Conservation (phyloP, 37 sponge, comb jelly and placozoan genomes). For the Chondrosia reniformis region DNA sequence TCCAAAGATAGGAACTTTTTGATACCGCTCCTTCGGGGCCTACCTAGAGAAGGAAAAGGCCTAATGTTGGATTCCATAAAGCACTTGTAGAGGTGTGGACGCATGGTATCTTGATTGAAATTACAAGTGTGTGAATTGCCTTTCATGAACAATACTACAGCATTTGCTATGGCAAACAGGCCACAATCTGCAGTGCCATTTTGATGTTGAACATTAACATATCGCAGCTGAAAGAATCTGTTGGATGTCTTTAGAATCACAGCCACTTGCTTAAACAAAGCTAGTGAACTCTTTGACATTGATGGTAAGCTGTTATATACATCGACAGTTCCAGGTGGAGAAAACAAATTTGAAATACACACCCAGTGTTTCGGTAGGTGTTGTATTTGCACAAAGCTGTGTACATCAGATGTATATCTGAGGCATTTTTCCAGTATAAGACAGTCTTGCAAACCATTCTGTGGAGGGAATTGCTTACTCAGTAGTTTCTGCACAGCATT, state of each 20-base stretch:
- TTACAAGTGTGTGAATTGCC: neutral
- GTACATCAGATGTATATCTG: neutral
- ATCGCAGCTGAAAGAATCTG: neutral
- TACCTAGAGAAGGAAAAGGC: neutral
- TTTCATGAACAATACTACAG: neutral
- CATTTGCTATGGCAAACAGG: conserved; percentile 3
- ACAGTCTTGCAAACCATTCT: neutral
- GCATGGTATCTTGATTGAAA: neutral
- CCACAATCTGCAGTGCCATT: conserved; percentile 2
- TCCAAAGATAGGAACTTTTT: neutral
- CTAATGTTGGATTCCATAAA: neutral
- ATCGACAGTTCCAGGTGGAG: conserved; percentile 2
- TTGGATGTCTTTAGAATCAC: neutral
- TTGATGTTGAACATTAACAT: neutral
- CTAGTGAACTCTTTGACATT: neutral
- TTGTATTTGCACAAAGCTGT: neutral
- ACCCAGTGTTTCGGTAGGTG: neutral
- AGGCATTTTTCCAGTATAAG: neutral
- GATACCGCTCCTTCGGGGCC: neutral
- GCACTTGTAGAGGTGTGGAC: conserved; percentile 6
- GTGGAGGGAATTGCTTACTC: neutral
- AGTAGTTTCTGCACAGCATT: neutral
- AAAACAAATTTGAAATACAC: neutral
- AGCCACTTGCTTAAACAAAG: neutral
- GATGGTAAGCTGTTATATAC: neutral